Conservation (phyloP, 2,113 vertebrate species). For the Eolophus roseicapilla region DNA sequence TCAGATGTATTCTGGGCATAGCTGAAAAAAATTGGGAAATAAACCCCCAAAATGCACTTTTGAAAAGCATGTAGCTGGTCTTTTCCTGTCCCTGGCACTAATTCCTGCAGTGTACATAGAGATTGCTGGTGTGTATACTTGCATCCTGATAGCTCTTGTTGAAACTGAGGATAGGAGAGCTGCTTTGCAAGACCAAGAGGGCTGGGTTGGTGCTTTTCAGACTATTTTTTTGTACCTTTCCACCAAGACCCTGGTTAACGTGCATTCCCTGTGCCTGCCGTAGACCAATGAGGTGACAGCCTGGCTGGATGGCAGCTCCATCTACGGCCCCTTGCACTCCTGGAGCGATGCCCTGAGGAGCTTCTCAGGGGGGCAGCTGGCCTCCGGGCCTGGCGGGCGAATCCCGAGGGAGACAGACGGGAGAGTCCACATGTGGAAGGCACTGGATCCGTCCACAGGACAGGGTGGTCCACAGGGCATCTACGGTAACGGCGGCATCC, state of each 20-base stretch:
- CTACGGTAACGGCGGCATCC: slow-evolving; percentile 67
- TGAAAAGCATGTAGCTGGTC: not conserved
- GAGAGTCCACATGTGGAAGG: slow-evolving; percentile 83
- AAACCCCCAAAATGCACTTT: not conserved
- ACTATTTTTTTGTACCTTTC: not conserved
- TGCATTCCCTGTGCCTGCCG: not conserved
- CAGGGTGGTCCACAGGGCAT: slow-evolving; percentile 72
- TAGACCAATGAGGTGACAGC: slow-evolving; percentile 88
- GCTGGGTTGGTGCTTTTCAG: not conserved
- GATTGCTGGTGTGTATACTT: not conserved
- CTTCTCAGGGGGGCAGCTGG: slow-evolving; percentile 82
- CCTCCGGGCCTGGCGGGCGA: slow-evolving; percentile 53
- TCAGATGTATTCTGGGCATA: not conserved
- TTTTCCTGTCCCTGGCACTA: not conserved
- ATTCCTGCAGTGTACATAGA: not conserved
- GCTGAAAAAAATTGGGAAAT: not conserved
- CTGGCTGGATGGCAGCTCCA: slow-evolving; percentile 97
- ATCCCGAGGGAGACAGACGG: slow-evolving; percentile 74
- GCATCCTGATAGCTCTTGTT: not conserved
- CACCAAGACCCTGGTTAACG: fast-evolving
- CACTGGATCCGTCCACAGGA: slow-evolving; percentile 81
- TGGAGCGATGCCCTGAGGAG: slow-evolving; percentile 89
- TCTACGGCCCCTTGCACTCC: slow-evolving; percentile 90
- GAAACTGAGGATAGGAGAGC: not conserved
- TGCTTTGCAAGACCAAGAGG: not conserved